These are phyloP conservation scores for Todiramphus chloris DNA, from an alignment of 2,113 vertebrate species.

Conservation along the genomic window DNA sequence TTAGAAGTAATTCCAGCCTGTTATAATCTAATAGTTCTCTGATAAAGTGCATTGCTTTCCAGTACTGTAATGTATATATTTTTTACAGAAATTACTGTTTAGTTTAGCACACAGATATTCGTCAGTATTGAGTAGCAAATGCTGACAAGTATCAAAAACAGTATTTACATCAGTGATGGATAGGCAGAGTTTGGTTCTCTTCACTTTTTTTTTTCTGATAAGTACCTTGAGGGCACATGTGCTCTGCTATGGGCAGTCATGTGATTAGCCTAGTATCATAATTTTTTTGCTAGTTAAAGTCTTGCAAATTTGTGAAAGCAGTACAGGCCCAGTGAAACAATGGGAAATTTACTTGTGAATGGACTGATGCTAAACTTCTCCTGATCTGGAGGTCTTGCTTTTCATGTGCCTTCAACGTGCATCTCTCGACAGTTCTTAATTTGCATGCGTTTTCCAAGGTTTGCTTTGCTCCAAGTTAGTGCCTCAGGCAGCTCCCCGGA, in stretches of 20 bases:
- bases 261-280: not conserved
- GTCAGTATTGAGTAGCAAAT: not conserved
- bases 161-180: not conserved
- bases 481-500: not conserved
- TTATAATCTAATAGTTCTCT: not conserved
- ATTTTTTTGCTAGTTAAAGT: not conserved
- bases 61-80: not conserved
- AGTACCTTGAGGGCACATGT: not conserved
- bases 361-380: not conserved
- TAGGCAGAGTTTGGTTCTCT: not conserved
- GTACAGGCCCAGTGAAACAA: not conserved
- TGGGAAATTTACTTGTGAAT: not conserved
- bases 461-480: not conserved
- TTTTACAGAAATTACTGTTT: not conserved
- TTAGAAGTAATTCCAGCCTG: not conserved
- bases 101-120: not conserved
- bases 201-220: not conserved
- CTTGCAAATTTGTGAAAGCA: not conserved
- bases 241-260: not conserved
- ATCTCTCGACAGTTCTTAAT: not conserved
- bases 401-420: not conserved
- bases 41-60: not conserved
- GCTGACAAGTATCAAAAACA: not conserved
- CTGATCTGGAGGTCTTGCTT: not conserved
- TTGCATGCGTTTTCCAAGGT: not conserved